Evolutionary conservation across 2,888 invertebrate species (phyloP), one percentile per base, ranked within the genome.

Genomic region (Platynereis dumerilii): DNA sequence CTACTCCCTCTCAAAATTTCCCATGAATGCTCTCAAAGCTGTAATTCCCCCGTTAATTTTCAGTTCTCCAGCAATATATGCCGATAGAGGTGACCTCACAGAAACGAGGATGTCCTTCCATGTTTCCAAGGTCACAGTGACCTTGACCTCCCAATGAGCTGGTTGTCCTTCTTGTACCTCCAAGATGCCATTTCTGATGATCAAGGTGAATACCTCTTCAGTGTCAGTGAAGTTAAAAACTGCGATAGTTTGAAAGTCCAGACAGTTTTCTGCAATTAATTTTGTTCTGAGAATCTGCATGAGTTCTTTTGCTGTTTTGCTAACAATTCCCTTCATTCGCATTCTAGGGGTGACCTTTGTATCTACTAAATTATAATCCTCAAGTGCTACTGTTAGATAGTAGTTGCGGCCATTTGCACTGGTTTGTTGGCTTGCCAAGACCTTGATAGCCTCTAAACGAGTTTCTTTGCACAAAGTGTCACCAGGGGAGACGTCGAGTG

Each of bases 341-440:
- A 39, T 55, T 12, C 22, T 15, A 5, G 39, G 39, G 24, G 53
- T 34, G n/a, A 42, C 20, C 17, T 55, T 39, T n/a, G 26, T 42
- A 3, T 67, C 53, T 15, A 71, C 26, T 15, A 62, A 61, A 0
- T 74, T 73, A 20, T 71, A 64, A 57, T 71, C 73, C 58, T 79
- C 78, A 5, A 76, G 65, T 5, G 76, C 76, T 0, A 65, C 64
- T 3, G 78, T 76, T 12, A 77, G 64, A 57, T 74, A 77, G 66
- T 78, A 78, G 64, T 78, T 76, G 15, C 76, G 58, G 7, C 76
- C 78, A 68, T 76, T 77, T 17, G 73, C 64, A 59, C 77, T 78
- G 2, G 68, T 71, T 64, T 79, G 76, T 27, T 66, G 45, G 7
- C 72, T 28, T 1, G 68, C 66, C 15, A 71, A 44, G 1, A 45